phyloP scores from a whole-genome alignment of 2,113 vertebrate species.

The Amphilophus citrinellus region DNA sequence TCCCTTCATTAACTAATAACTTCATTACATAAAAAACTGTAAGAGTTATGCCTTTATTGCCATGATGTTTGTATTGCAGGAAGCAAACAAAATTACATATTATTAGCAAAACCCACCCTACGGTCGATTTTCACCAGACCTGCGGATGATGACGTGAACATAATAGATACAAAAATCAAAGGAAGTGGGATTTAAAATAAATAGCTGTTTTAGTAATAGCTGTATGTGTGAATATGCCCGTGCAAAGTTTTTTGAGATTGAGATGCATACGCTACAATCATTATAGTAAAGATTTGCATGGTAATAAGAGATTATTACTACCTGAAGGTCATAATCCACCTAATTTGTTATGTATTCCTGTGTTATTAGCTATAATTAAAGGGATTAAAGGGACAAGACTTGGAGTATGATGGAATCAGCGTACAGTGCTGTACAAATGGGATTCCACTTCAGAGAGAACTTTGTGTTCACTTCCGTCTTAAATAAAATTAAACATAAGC shows the following conservation, averaged over 20 bases:
- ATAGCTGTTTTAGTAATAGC: too few species aligned
- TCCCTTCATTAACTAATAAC: neutral
- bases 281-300: neutral
- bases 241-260: too few species aligned
- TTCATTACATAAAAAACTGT: neutral
- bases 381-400: neutral
- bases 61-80: neutral
- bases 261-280: too few species aligned
- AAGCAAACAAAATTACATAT: conserved; percentile 20
- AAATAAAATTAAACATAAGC: neutral
- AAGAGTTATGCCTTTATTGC: neutral
- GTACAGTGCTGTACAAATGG: neutral
- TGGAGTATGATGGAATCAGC: neutral
- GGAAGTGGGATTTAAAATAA: too few species aligned
- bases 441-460: neutral
- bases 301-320: conserved; percentile 6
- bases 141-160: too few species aligned
- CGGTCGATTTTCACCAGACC: too few species aligned
- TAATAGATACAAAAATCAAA: too few species aligned
- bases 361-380: neutral
- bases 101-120: neutral
- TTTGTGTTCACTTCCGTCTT: neutral
- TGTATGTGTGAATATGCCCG: too few species aligned
- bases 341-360: neutral
- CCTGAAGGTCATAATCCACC: neutral